Evolutionary conservation across 1,140 invertebrate species (phyloP).

Genomic region (Drosophila yakuba): DNA sequence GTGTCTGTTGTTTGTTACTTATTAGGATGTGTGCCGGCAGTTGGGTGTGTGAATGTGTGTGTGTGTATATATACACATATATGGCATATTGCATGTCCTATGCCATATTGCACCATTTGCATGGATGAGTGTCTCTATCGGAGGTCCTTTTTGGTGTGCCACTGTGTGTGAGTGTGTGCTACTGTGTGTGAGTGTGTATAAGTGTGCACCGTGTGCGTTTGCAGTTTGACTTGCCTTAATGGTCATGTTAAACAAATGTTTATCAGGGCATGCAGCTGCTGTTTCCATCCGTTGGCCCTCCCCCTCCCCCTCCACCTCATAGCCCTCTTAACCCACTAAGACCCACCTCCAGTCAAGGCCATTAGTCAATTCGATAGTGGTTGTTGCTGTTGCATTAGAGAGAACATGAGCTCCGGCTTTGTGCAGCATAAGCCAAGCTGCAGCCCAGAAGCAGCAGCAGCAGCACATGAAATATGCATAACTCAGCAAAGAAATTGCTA

Average conservation of each 20-base stretch:
- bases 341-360: conserved; percentile 52
- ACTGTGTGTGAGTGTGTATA: conserved; percentile 10
- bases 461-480: conserved; percentile 67
- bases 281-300: conserved; percentile 18
- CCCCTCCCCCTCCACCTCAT: not conserved
- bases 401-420: conserved; percentile 12
- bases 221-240: conserved; percentile 82
- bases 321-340: conserved; percentile 16
- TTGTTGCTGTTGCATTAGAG: conserved; percentile 54
- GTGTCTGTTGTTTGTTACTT: conserved; percentile 82
- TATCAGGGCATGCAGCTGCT: conserved; percentile 81
- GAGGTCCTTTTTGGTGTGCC: not conserved
- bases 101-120: conserved; percentile 60
- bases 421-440: conserved; percentile 6
- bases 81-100: conserved; percentile 55
- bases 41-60: conserved; percentile 16
- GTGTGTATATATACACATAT: conserved; percentile 9
- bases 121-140: conserved; percentile 39
- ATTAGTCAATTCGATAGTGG: conserved; percentile 69
- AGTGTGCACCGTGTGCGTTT: conserved; percentile 44
- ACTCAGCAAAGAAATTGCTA: conserved; percentile 49
- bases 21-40: conserved; percentile 65
- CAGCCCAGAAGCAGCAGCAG: conserved; percentile 2
- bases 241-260: conserved; percentile 83
- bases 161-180: not conserved